A percentile compares a stretch with the other conserved stretches of the same genome.
Evolutionary conservation across 2,797 vertebrate species (phyloP).

Genomic region (Miichthys miiuy): DNA sequence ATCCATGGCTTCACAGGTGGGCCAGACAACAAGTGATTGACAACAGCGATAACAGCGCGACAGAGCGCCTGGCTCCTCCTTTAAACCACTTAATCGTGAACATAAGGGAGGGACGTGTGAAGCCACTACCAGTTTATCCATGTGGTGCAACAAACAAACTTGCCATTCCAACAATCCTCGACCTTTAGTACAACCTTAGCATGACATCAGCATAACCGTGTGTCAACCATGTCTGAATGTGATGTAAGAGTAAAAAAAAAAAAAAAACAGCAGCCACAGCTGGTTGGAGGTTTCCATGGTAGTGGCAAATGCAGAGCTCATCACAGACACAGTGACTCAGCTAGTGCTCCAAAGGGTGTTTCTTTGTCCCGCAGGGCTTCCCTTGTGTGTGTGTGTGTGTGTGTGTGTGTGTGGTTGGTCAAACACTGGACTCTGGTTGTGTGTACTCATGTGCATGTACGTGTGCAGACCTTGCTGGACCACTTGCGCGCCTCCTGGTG

Average conservation of each 20-base stretch:
- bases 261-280: constrained; percentile 69
- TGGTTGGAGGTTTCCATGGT: constrained; percentile 88
- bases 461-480: constrained; percentile 91
- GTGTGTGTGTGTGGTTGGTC: constrained; percentile 43
- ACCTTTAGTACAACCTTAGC: constrained; percentile 64
- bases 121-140: constrained; percentile 89
- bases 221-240: constrained; percentile 83
- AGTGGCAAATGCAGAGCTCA: constrained; percentile 89
- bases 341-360: constrained; percentile 39
- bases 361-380: constrained; percentile 44
- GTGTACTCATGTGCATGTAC: constrained; percentile 71
- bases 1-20: constrained; percentile 86
- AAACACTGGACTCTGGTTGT: constrained; percentile 55
- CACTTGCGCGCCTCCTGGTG: constrained; percentile 99
- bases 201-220: constrained; percentile 51
- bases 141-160: constrained; percentile 83
- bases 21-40: constrained; percentile 70
- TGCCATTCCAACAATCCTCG: constrained; percentile 85
- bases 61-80: constrained; percentile 63
- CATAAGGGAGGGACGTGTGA: constrained; percentile 84
- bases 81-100: constrained; percentile 66
- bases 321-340: constrained; percentile 70
- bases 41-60: constrained; percentile 59
- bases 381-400: constrained; percentile 52
- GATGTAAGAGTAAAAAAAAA: constrained; percentile 83